These are phyloP conservation scores for Pipistrellus pipistrellus DNA, from an alignment of 2,797 vertebrate species.

Conservation along the genomic window DNA sequence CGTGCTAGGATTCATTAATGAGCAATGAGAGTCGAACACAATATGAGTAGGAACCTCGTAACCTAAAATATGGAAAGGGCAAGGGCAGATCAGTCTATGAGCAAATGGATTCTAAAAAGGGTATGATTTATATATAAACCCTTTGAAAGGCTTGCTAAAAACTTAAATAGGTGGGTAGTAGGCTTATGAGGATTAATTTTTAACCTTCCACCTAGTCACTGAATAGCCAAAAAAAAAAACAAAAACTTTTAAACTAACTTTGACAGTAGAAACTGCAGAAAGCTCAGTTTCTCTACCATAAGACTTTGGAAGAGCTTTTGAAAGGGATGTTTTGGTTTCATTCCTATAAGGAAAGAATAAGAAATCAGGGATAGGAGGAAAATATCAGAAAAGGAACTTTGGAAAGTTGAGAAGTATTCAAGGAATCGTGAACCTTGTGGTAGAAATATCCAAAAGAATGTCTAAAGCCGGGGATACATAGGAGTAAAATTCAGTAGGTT, in stretches of 20 bases:
- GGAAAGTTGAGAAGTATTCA: not conserved
- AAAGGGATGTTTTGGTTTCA: not conserved
- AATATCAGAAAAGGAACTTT: not conserved
- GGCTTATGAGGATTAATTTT: slow-evolving; percentile 52
- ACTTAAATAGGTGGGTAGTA: not conserved
- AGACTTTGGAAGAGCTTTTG: not conserved
- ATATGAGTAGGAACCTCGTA: not conserved
- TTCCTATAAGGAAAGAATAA: not conserved
- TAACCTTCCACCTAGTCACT: slow-evolving; percentile 35
- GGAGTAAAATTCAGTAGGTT: not conserved
- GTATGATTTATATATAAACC: not conserved
- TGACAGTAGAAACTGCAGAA: not conserved
- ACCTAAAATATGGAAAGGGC: not conserved
- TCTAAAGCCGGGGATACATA: not conserved
- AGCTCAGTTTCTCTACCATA: not conserved
- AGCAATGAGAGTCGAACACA: not conserved
- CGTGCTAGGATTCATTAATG: not conserved
- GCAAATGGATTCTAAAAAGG: not conserved
- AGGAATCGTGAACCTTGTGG: not conserved
- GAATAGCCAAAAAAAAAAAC: slow-evolving; percentile 22
- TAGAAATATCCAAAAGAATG: not conserved
- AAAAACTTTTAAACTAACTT: not conserved
- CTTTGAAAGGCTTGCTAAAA: not conserved
- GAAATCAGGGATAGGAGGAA: not conserved
- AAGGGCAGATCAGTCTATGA: not conserved